phyloP scores from a whole-genome alignment of 2,888 invertebrate genomes.

The Chymomyza procnemis region DNA sequence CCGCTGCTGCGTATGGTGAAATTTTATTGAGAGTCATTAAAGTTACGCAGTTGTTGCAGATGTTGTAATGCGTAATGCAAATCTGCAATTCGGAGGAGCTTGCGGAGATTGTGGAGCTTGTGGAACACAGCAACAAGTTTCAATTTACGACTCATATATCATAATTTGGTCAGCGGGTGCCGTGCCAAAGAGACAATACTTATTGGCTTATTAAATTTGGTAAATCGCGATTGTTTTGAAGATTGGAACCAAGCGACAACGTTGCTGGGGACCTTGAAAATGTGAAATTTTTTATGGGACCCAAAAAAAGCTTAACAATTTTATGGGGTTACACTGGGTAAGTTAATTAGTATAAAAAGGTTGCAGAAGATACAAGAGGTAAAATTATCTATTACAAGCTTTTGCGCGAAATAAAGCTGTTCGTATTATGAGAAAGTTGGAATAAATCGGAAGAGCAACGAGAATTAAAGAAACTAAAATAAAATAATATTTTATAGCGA shows the following conservation, averaged over 20 bases:
- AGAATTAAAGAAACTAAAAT: too few relatives aligned
- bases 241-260: slow-evolving; percentile 10
- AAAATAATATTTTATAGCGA: too few relatives aligned
- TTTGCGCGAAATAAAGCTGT: neutral
- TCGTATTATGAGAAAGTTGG: neutral
- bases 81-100: neutral
- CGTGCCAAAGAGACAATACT: slow-evolving; percentile 17
- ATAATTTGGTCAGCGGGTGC: slow-evolving; percentile 56
- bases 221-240: slow-evolving; percentile 37
- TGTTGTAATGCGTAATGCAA: slow-evolving; percentile 61
- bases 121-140: slow-evolving; percentile 36
- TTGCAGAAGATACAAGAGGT: neutral
- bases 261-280: neutral
- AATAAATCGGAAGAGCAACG: too few relatives aligned
- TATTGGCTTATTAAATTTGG: slow-evolving; percentile 64
- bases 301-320: neutral
- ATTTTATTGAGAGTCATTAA: slow-evolving; percentile 59
- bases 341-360: neutral
- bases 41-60: slow-evolving; percentile 49
- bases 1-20: slow-evolving; percentile 33
- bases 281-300: neutral
- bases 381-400: neutral
- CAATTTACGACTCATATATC: slow-evolving; percentile 71
- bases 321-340: neutral
- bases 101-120: neutral